Conservation (phyloP, 2,113 vertebrate genomes). For the Hydropotes inermis region DNA sequence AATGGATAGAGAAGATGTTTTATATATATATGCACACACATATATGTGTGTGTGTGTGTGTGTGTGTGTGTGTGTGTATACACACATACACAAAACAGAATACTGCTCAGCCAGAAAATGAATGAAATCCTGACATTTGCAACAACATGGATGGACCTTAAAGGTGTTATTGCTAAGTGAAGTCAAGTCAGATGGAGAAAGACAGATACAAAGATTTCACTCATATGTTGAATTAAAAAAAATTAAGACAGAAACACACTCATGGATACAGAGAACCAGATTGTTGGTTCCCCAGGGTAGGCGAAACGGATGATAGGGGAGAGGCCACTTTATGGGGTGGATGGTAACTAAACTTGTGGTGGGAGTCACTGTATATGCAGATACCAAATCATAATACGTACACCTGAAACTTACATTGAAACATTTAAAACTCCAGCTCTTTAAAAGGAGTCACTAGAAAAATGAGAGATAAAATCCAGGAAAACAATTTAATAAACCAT, state of each 20-base stretch:
- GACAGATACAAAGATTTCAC: neutral
- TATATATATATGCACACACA: too few species aligned
- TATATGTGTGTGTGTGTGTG: neutral
- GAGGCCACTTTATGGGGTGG: neutral
- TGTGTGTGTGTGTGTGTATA: neutral
- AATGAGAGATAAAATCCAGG: conserved; percentile 2
- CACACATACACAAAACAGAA: neutral
- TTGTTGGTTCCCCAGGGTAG: neutral
- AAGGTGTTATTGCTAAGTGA: neutral
- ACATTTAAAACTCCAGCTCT: conserved; percentile 26
- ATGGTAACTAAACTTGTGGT: neutral
- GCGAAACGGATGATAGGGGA: neutral
- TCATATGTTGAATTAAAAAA: neutral
- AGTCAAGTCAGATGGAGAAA: neutral
- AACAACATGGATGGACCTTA: neutral
- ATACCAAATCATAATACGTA: neutral
- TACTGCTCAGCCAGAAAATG: neutral
- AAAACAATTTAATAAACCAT: neutral
- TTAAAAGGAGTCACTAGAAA: conserved; percentile 16
- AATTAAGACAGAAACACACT: neutral
- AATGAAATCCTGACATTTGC: neutral
- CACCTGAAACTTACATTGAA: neutral
- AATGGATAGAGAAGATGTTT: too few species aligned
- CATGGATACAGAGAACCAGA: neutral
- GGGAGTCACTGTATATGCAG: neutral